Evolutionary conservation across 2,113 vertebrate genomes (phyloP).

Genomic region (Meleagris gallopavo): DNA sequence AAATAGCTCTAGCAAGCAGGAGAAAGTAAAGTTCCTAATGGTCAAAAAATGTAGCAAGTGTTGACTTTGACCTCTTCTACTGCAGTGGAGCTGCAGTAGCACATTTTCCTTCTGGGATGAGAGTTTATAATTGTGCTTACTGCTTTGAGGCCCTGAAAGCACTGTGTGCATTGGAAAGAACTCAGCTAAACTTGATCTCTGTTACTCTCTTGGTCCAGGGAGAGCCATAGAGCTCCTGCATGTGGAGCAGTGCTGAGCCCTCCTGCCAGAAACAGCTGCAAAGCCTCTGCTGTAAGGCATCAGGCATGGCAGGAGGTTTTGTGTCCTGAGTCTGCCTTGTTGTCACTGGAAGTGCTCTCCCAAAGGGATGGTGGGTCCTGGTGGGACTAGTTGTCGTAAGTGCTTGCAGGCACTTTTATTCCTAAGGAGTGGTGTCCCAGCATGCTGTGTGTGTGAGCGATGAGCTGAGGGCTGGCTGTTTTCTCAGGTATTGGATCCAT

Average conservation of each 20-base stretch:
- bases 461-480: background rate
- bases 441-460: background rate
- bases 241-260: background rate
- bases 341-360: background rate
- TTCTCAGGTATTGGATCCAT: background rate
- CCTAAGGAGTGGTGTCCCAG: background rate
- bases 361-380: background rate
- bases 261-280: background rate
- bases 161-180: background rate
- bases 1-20: background rate
- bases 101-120: background rate
- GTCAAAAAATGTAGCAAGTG: background rate
- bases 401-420: background rate
- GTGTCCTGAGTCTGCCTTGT: background rate
- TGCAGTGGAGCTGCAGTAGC: background rate
- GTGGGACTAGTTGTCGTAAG: rapidly evolving
- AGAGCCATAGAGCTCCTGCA: background rate
- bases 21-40: background rate
- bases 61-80: background rate
- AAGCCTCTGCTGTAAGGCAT: background rate
- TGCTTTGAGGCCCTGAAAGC: background rate
- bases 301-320: background rate
- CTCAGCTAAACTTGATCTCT: background rate
- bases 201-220: background rate
- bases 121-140: background rate